These are phyloP conservation scores for Channallabes apus DNA, from an alignment of 2,797 vertebrate genomes.

Conservation along the genomic window DNA sequence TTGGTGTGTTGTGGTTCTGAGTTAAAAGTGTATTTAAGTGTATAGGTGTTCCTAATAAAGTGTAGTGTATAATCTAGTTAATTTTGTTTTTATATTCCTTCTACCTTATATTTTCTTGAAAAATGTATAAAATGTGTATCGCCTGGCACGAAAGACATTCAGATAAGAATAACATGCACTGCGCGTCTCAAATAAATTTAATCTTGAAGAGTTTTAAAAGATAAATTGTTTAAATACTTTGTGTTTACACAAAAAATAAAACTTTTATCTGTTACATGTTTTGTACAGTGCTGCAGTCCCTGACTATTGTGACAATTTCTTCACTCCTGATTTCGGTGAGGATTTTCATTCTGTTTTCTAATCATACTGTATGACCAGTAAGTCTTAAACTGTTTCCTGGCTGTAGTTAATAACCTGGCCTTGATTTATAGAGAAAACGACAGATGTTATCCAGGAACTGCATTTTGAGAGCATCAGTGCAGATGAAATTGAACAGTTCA, in stretches of 20 bases:
- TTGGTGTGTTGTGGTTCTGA: background rate
- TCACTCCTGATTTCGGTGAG: background rate
- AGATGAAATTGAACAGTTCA: constrained; percentile 33
- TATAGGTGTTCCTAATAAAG: background rate
- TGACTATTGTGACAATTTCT: background rate
- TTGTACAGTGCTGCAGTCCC: background rate
- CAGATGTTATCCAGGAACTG: constrained; percentile 17
- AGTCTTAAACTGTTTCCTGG: background rate
- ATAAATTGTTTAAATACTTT: background rate
- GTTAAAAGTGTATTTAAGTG: background rate
- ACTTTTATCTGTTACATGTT: background rate
- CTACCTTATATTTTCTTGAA: background rate
- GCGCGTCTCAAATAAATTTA: background rate
- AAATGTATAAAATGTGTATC: too few relatives aligned
- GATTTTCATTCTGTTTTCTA: background rate
- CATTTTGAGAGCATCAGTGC: constrained; percentile 27
- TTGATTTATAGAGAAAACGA: constrained; percentile 47
- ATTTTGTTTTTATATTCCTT: background rate
- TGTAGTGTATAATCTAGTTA: background rate
- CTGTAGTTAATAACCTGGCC: constrained; percentile 16
- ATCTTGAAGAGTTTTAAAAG: background rate
- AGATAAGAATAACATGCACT: background rate
- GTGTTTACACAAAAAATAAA: background rate
- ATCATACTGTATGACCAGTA: too few relatives aligned
- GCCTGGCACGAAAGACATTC: background rate